phyloP scores from a whole-genome alignment of 2,888 invertebrate genomes.

The Parnassius apollo region DNA sequence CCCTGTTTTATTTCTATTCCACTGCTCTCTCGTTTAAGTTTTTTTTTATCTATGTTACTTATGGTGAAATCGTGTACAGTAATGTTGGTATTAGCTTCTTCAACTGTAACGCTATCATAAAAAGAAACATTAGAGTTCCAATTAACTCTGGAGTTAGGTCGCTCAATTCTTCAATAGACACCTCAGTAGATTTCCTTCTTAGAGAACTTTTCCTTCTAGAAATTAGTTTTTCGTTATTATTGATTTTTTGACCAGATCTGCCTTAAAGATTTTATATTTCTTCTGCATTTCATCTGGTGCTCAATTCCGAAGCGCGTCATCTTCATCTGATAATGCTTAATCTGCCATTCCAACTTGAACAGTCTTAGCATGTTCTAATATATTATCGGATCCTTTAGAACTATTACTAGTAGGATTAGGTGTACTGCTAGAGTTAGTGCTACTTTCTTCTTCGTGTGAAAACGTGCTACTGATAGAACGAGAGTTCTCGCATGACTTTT shows the following conservation, averaged over 20 bases:
- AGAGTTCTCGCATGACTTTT: constrained; percentile 57
- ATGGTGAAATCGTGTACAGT: constrained; percentile 38
- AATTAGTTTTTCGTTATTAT: constrained; percentile 50
- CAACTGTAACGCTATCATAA: constrained; percentile 44
- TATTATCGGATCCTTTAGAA: constrained; percentile 65
- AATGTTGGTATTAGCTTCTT: constrained; percentile 46
- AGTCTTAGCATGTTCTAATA: constrained; percentile 75
- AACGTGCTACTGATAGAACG: constrained; percentile 63
- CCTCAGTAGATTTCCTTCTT: constrained; percentile 58
- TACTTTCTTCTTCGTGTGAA: constrained; percentile 67
- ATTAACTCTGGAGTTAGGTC: constrained; percentile 64
- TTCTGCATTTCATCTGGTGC: constrained; percentile 57
- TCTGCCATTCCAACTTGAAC: constrained; percentile 81
- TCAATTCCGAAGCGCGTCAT: constrained; percentile 44
- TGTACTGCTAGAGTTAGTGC: constrained; percentile 54
- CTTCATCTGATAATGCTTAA: constrained; percentile 62
- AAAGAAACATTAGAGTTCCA: constrained; percentile 60
- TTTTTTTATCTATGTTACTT: constrained; percentile 43
- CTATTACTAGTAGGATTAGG: constrained; percentile 55
- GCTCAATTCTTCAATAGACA: constrained; percentile 63
- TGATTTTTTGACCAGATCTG: constrained; percentile 66
- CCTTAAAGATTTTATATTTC: constrained; percentile 65
- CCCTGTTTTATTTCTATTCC: constrained; percentile 48
- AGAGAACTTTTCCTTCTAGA: constrained; percentile 57
- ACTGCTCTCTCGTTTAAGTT: constrained; percentile 47